Evolutionary conservation across 2,888 invertebrate genomes (phyloP).

Genomic region (Podotricha telesiphe): DNA sequence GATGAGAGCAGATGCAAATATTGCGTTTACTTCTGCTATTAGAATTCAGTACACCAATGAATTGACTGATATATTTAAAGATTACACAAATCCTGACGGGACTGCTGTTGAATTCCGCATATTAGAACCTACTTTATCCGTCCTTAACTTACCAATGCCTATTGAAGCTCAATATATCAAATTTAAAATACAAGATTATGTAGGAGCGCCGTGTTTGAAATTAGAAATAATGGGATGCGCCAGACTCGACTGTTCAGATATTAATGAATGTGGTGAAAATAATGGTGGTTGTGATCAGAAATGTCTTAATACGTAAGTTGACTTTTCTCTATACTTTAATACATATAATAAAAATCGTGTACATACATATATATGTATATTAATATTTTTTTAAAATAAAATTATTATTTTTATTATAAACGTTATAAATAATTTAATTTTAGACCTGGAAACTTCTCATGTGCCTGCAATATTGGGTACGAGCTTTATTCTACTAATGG

Average conservation of each 20-base stretch:
- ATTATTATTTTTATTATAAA: too few relatives aligned
- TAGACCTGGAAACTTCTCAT: conserved; percentile 93
- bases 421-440: conserved; percentile 2
- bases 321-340: neutral
- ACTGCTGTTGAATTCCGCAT: conserved; percentile 96
- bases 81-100: conserved; percentile 96
- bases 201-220: conserved; percentile 94
- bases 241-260: conserved; percentile 93
- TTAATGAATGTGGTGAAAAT: conserved; percentile 92
- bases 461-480: conserved; percentile 95
- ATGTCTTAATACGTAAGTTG: conserved; percentile 89
- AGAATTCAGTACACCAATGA: conserved; percentile 94
- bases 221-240: conserved; percentile 97
- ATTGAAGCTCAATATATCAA: conserved; percentile 95
- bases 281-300: conserved; percentile 97
- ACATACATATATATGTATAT: too few relatives aligned
- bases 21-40: conserved; percentile 95
- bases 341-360: neutral
- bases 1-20: conserved; percentile 90
- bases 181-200: conserved; percentile 94
- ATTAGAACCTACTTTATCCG: conserved; percentile 94
- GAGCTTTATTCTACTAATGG: conserved; percentile 94
- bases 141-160: conserved; percentile 94
- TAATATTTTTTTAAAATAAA: too few relatives aligned
- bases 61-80: conserved; percentile 93